Evolutionary conservation across 2,888 invertebrate species (phyloP).

Genomic region (Rhyacophila evoluta): DNA sequence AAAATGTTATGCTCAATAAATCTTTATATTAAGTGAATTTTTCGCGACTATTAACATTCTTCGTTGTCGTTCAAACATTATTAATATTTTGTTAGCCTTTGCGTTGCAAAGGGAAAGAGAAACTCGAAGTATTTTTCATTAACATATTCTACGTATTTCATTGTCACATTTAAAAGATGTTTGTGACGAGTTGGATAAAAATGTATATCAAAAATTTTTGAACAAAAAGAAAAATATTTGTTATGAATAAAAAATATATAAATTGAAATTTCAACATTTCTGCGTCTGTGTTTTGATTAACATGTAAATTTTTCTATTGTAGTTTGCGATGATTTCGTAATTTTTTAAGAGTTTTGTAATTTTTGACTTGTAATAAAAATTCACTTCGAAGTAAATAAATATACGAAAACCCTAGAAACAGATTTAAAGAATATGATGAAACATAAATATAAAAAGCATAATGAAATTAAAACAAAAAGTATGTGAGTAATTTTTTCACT

Average conservation of each 20-base stretch:
- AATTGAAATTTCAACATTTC: not conserved
- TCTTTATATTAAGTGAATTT: conserved; percentile 3
- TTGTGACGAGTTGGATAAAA: no score
- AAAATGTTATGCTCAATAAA: conserved; percentile 24
- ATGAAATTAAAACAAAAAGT: no score
- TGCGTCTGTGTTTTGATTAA: not conserved
- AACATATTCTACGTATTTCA: not conserved
- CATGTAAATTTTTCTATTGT: not conserved
- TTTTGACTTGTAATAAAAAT: no score
- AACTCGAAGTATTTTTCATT: not conserved
- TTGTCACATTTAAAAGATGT: not conserved
- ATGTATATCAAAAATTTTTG: not conserved
- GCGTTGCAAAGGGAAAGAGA: not conserved
- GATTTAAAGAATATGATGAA: no score
- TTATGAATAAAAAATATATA: not conserved
- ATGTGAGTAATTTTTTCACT: no score
- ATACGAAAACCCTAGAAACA: no score
- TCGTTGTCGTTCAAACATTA: conserved; percentile 3
- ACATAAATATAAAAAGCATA: no score
- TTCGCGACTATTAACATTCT: conserved; percentile 13
- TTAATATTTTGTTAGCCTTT: conserved; percentile 14
- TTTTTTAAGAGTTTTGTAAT: no score
- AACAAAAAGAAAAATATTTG: not conserved
- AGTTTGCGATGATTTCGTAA: no score
- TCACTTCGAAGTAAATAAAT: no score